A percentile compares a stretch with the other conserved stretches of the same genome.
Conservation (phyloP, 2,888 invertebrate species). For the Tipula confusa region DNA sequence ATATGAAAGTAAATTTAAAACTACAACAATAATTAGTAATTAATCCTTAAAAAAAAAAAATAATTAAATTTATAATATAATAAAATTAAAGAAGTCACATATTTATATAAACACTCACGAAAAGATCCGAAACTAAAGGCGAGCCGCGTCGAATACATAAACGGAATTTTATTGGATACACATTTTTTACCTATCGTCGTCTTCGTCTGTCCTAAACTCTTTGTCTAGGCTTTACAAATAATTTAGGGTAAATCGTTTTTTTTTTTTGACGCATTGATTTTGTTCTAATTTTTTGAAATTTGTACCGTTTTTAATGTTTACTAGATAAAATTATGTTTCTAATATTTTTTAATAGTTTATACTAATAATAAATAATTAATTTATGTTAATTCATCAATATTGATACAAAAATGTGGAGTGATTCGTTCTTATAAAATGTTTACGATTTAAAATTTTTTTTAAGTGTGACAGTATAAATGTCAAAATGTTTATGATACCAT, state of each 20-base stretch:
- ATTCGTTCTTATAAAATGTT: background rate
- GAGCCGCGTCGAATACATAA: background rate
- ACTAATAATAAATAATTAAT: conserved; percentile 12
- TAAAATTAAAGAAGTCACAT: background rate
- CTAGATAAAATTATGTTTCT: background rate
- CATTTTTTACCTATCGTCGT: background rate
- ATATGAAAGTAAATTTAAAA: background rate
- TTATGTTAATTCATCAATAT: background rate
- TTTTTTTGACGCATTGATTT: conserved; percentile 4
- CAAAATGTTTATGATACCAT: background rate
- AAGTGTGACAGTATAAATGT: background rate
- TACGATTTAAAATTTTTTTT: too few relatives aligned
- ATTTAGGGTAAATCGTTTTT: conserved; percentile 27
- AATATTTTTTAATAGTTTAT: background rate
- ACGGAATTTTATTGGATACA: conserved; percentile 10
- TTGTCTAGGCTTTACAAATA: conserved; percentile 30
- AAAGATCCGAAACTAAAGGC: background rate
- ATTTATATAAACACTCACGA: background rate
- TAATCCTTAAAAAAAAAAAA: background rate
- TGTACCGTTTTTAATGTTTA: conserved; percentile 16
- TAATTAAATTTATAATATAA: background rate
- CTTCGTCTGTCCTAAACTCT: conserved; percentile 7
- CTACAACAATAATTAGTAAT: background rate
- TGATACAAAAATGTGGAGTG: background rate
- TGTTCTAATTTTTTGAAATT: conserved; percentile 26